phyloP scores from a whole-genome alignment of 53 echinoderm and acorn worm species.

The Luidia sarsii region DNA sequence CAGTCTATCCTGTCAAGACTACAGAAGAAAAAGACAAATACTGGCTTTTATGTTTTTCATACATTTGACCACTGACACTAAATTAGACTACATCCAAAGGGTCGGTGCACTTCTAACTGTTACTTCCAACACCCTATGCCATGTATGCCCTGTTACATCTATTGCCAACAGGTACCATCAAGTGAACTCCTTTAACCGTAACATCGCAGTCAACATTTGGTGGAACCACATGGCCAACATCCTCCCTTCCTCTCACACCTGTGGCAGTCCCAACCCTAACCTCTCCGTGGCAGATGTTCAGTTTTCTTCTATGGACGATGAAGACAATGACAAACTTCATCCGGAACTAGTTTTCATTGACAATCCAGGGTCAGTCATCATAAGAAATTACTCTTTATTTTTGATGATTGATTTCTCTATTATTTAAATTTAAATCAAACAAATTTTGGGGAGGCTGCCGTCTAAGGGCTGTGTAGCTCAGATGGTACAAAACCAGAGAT shows the following conservation, averaged over 20 bases:
- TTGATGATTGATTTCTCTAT: too few relatives aligned
- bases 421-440: too few relatives aligned
- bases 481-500: too few relatives aligned
- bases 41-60: too few relatives aligned
- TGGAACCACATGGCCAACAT: slow-evolving; percentile 77
- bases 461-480: too few relatives aligned
- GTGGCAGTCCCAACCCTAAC: slow-evolving; percentile 51
- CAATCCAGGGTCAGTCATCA: slow-evolving; percentile 11
- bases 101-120: too few relatives aligned
- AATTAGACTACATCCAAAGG: too few relatives aligned
- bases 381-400: too few relatives aligned
- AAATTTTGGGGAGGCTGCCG: too few relatives aligned
- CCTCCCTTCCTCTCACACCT: slow-evolving; percentile 56
- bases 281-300: slow-evolving; percentile 71
- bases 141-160: neutral
- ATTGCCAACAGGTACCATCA: slow-evolving; percentile 91
- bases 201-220: slow-evolving; percentile 92
- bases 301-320: neutral
- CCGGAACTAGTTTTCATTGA: slow-evolving; percentile 13
- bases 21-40: too few relatives aligned
- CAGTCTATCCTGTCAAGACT: too few relatives aligned
- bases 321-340: neutral
- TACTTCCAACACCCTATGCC: neutral
- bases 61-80: too few relatives aligned
- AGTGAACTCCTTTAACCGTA: slow-evolving; percentile 81